Evolutionary conservation across 2,113 vertebrate genomes (phyloP).

Genomic region (Scomber scombrus): DNA sequence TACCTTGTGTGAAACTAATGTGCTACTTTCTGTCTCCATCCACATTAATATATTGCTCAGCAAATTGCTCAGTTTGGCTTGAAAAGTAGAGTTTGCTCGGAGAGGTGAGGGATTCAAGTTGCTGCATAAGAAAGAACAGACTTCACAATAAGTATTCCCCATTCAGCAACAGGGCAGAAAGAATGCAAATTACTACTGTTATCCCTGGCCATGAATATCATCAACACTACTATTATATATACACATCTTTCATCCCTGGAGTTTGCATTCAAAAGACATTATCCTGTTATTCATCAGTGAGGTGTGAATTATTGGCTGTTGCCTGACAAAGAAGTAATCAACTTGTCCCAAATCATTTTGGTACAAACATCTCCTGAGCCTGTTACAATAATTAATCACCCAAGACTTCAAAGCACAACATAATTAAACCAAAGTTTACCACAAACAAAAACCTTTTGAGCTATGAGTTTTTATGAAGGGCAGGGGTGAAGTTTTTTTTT

Average conservation of each 20-base stretch:
- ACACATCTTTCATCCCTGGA: constrained; percentile 32
- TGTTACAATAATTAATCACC: constrained; percentile 25
- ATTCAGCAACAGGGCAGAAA: constrained; percentile 21
- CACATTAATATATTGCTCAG: constrained; percentile 29
- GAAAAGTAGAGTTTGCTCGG: constrained; percentile 12
- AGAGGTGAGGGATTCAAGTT: not conserved
- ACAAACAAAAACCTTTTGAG: not conserved
- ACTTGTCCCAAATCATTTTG: constrained; percentile 16
- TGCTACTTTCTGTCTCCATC: constrained; percentile 36
- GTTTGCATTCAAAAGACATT: constrained; percentile 35
- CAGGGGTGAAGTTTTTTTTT: not conserved
- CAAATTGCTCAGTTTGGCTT: constrained; percentile 43
- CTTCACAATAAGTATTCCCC: not conserved
- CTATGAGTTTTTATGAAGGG: constrained; percentile 3
- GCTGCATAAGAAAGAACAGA: constrained; percentile 19
- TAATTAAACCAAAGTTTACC: constrained; percentile 11
- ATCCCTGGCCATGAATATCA: constrained; percentile 58
- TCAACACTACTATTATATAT: constrained; percentile 24
- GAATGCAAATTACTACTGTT: constrained; percentile 55
- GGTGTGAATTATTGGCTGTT: constrained; percentile 61
- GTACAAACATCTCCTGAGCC: not conserved
- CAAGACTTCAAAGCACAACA: not conserved
- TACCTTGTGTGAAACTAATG: constrained; percentile 40
- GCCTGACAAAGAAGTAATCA: constrained; percentile 47
- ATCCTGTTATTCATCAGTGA: constrained; percentile 59